Evolutionary conservation across 1,140 invertebrate species (phyloP), one percentile per base, ranked within the genome.

Genomic region (Drosophila bocki): DNA sequence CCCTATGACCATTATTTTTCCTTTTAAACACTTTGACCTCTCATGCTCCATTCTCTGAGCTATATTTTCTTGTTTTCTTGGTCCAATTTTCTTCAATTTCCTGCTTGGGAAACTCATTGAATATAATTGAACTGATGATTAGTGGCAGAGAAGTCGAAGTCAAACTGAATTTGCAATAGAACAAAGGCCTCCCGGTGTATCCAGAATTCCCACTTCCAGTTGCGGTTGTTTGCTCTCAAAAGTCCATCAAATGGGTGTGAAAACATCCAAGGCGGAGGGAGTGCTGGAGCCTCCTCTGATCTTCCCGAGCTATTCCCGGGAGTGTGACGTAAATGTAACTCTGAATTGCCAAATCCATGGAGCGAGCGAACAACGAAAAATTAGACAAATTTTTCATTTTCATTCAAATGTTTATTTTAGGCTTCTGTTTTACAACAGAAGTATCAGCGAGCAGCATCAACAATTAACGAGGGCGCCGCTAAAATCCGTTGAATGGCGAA

Each of bases 401-500:
- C 45, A 74, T 74, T 69, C 62, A 82, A 82, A 65, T 64, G 70
- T 72, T 74, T 74, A 79, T 72, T 70, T 59, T 79, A 17, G 48
- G 45, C 32, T 45, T 56, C 69, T 47, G 67, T 62, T 80, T 76
- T 84, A 68, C 62, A 77, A 64, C 64, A 71, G 72, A 51, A 78
- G 72, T 58, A 67, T 45, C 35, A 26, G 63, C 33, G 60, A 75
- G 48, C 29, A 39, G 60, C 33, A 51, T 39, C 29, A 61, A 80
- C 78, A 80, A 75, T 47, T 72, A 82, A 61, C 47, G 41, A 65
- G 78, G 82, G 68, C 77, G 82, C 77, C 77, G 58, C 44, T 70
- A 75, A 54, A 61, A 72, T 74, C 56, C 44, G 53, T 81, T 85
- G 57, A 81, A 88, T 90, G 81, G 85, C 85, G 85, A 90, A 90